These are phyloP conservation scores for Neoniphon sammara DNA, from an alignment of 2,797 vertebrate genomes.

Conservation along the genomic window DNA sequence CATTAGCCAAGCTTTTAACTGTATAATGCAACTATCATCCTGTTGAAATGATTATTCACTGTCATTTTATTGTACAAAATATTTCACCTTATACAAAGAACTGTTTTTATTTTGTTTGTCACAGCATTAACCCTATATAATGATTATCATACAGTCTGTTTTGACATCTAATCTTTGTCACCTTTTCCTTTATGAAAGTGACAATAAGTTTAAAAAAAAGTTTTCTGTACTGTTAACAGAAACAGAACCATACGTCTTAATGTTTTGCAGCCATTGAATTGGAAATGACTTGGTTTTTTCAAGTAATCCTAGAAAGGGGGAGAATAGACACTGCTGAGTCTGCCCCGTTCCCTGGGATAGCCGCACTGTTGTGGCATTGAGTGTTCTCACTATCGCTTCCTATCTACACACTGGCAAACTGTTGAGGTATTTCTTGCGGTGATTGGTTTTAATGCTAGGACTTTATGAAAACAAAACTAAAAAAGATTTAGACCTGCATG, in stretches of 20 bases:
- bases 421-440: slow-evolving; percentile 99
- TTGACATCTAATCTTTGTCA: slow-evolving; percentile 89
- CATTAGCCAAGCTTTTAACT: slow-evolving; percentile 74
- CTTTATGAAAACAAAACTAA: slow-evolving; percentile 82
- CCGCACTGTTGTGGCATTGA: slow-evolving; percentile 99
- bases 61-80: slow-evolving; percentile 80
- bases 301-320: slow-evolving; percentile 99
- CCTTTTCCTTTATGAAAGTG: slow-evolving; percentile 93
- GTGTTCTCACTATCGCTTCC: slow-evolving; percentile 99
- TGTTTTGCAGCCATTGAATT: slow-evolving; percentile 99
- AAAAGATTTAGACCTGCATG: slow-evolving; percentile 96
- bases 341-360: slow-evolving; percentile 99
- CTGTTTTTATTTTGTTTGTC: slow-evolving; percentile 84
- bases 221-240: slow-evolving; percentile 89
- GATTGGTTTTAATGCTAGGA: slow-evolving; percentile 99
- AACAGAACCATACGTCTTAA: slow-evolving; percentile 93
- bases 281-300: slow-evolving; percentile 99
- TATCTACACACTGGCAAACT: slow-evolving; percentile 99
- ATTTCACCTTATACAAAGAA: slow-evolving; percentile 79
- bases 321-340: slow-evolving; percentile 99
- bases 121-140: slow-evolving; percentile 83
- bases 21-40: slow-evolving; percentile 81
- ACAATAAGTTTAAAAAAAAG: slow-evolving; percentile 83
- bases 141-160: slow-evolving; percentile 84
- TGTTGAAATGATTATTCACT: slow-evolving; percentile 83